Evolutionary conservation across 2,797 vertebrate genomes (phyloP).

Genomic region (Parauchenoglanis ngamensis): DNA sequence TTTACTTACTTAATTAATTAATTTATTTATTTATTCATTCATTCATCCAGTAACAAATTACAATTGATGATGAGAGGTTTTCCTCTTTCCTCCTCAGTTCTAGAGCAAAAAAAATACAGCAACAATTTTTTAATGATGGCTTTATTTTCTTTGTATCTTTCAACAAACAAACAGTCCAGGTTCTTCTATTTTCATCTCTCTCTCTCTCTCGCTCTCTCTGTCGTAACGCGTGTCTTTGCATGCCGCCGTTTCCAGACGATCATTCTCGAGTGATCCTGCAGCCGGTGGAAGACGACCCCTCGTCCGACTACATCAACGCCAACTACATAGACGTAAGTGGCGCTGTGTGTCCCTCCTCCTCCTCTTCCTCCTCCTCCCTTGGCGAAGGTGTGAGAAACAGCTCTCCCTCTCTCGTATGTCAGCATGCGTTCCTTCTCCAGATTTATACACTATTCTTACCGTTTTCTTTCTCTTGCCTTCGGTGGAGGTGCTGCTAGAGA

Average conservation of each 20-base stretch:
- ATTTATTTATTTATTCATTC: too few species aligned
- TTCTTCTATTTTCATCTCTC: too few species aligned
- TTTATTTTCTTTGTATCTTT: too few species aligned
- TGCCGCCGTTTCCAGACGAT: constrained; percentile 81
- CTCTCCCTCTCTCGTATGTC: constrained; percentile 82
- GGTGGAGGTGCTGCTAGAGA: constrained; percentile 86
- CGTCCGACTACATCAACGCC: constrained; percentile 99
- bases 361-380: constrained; percentile 81
- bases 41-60: too few species aligned
- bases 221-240: not conserved
- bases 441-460: constrained; percentile 76
- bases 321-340: constrained; percentile 99
- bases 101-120: too few species aligned
- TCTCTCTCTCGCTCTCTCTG: not conserved
- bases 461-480: constrained; percentile 81
- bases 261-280: constrained; percentile 99
- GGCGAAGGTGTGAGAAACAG: constrained; percentile 73
- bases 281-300: constrained; percentile 96
- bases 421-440: constrained; percentile 83
- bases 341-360: constrained; percentile 72
- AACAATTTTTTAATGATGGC: not conserved
- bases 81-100: too few species aligned
- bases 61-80: too few species aligned
- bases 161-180: too few species aligned
- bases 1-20: too few species aligned